Evolutionary conservation across 2,113 vertebrate genomes (phyloP).

Genomic region (Rhynchopsitta pachyrhyncha): DNA sequence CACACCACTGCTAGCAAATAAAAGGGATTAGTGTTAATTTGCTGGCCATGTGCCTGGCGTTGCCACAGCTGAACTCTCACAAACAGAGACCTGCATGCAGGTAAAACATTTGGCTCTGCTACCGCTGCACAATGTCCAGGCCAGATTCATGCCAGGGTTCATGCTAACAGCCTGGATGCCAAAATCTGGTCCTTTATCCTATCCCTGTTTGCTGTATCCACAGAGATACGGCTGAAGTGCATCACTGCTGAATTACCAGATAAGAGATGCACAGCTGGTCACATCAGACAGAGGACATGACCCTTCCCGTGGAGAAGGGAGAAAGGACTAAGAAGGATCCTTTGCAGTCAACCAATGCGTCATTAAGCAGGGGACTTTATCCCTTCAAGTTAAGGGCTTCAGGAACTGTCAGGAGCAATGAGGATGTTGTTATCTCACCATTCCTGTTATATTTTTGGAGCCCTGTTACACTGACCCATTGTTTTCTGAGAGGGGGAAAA

Average conservation of each 20-base stretch:
- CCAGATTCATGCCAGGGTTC: neutral
- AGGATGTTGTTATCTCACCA: constrained; percentile 54
- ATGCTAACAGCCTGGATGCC: neutral
- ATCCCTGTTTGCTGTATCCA: rapidly evolving
- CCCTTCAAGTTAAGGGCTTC: neutral
- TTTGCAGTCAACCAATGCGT: neutral
- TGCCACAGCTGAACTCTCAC: neutral
- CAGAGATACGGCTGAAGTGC: neutral
- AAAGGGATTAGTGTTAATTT: neutral
- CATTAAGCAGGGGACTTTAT: neutral
- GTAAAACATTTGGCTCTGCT: neutral
- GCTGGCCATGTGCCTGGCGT: neutral
- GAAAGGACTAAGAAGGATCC: neutral
- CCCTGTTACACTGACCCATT: neutral
- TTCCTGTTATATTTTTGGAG: constrained; percentile 13
- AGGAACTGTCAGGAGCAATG: neutral
- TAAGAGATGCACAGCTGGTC: neutral
- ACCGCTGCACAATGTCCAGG: neutral
- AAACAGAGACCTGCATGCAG: neutral
- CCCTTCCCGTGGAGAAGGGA: rapidly evolving
- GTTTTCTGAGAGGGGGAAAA: neutral
- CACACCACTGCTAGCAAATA: neutral
- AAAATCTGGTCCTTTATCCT: neutral
- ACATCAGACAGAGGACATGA: neutral
- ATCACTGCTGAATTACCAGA: neutral